Conservation (phyloP, 2,888 invertebrate genomes). For the Imbricaverruca yamaguchii region DNA sequence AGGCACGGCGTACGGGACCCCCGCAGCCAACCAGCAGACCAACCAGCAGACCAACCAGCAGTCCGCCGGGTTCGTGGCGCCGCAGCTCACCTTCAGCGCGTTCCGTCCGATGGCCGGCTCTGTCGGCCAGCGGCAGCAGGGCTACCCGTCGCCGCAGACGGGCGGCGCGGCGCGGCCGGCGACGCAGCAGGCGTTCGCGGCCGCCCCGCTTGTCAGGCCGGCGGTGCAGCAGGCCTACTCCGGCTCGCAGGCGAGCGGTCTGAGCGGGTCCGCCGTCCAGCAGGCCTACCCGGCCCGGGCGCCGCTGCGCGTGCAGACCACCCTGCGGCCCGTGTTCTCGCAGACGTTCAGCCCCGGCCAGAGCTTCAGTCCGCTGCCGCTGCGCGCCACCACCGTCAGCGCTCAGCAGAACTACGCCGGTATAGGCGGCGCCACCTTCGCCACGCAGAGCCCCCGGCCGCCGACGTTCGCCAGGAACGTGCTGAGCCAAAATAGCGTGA, state of each 20-base stretch:
- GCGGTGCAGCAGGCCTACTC: too few species aligned
- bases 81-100: not conserved
- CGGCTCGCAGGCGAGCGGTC: too few species aligned
- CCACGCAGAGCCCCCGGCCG: not conserved
- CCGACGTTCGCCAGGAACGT: too few species aligned
- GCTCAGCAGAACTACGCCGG: not conserved
- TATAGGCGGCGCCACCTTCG: not conserved
- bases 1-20: too few species aligned
- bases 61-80: not conserved
- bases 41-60: not conserved
- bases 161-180: not conserved
- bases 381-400: not conserved
- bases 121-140: not conserved
- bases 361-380: not conserved
- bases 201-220: too few species aligned
- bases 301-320: not conserved
- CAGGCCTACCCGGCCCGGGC: not conserved
- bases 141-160: not conserved
- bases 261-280: too few species aligned
- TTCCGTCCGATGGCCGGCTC: not conserved
- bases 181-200: too few species aligned
- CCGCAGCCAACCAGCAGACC: not conserved
- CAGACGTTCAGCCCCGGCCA: not conserved
- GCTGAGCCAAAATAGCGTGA: too few species aligned
- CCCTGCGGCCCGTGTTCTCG: not conserved